Base-by-base conservation (phyloP, 2,888 invertebrate genomes). In the Elysia crispata region DNA sequence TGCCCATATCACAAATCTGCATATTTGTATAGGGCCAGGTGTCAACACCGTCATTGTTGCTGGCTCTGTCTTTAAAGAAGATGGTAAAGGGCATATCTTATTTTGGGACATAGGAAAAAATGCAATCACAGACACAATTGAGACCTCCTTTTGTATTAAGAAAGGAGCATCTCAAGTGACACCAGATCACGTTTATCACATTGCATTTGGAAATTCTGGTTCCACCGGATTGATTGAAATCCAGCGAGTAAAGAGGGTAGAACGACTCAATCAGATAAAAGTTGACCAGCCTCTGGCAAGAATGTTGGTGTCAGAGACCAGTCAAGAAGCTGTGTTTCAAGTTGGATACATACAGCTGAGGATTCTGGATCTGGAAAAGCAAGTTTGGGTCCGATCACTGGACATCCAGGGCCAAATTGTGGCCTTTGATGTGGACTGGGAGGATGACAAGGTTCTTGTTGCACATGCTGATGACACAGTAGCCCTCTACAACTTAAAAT, bases 401-500 rank as follows among this genome's bases (percentile, higher is more conserved):
- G 62, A 67, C 18, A 79, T 85, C 49, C 78, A 82, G 69, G 81
- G 80, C 23, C 80, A 82, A 18, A 79, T 87, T 11, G 73, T 75
- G 18, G 77, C 82, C 6, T 82, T 85, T 74, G 82, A 81, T 41
- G 81, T 87, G 1, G 64, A 78, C 11, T 87, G 87, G 86, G 85
- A 86, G 41, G 80, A 86, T 25, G 73, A 82, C 11, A 66, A 83
- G 13, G 81, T 83, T 5, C 60, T 87, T n/a, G 54, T 88, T 28
- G 84, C 85, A n/a, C 86, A 85, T 62, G 50, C 54, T 25, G 80
- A 70, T 31, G 86, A 87, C 30, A 72, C 79, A 50, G 78, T 87
- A 6, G 80, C 73, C 30, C 41, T 88, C 31, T 88, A 84, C 80
- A 84, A 85, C 72, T 33, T 81, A 6, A 75, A 74, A 11, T 79